Base-by-base conservation (phyloP, 2,888 invertebrate genomes). In the Cremastinae sp. region DNA sequence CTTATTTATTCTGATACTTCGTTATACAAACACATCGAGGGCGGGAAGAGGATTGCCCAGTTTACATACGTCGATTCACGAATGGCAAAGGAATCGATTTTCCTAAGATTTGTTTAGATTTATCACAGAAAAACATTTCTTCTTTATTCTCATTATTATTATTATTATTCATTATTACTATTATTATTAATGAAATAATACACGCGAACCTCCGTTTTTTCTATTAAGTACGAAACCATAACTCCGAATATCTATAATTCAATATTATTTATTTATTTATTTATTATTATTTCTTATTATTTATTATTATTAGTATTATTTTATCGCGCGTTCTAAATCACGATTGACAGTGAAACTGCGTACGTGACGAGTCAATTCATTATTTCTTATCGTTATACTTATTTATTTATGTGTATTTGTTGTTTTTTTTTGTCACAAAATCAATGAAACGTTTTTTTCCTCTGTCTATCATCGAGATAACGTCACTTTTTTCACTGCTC, bases 61-160 rank as follows among this genome's bases (percentile, higher is more conserved):
- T 68, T 53, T 22, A 12, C 41, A 22, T 41, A 43, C 53, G 51
- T 49, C 14, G 59, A 66, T 75, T 45, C 20, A 9, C 49, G 49
- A 53, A 47, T 72, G 47, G 47, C 47, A 20, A 59, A 51, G 49
- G 35, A 72, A 58, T 53, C 71, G 51, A 74, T 58, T 59, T 74
- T 71, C 51, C 78, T 81, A 82, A 78, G 59, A 81, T 80, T 82
- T 81, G 78, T 82, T 82, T 86, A 82, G 83, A 84, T 88, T 87
- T 89, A 89, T 89, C 89, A 89, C 89, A 88, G 89, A 88, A 89
- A 88, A 88, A 88, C 83, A 87, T 87, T 84, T 72, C 75, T 66
- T 70, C 51, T 18, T 58, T 62, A 10, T 41, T 56, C 3, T 16
- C 18, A 12, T 22, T 49, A 14, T 64, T 7, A 43, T 22, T 28